phyloP scores from a whole-genome alignment of 2,888 invertebrate species.

The Creontiades dilutus region DNA sequence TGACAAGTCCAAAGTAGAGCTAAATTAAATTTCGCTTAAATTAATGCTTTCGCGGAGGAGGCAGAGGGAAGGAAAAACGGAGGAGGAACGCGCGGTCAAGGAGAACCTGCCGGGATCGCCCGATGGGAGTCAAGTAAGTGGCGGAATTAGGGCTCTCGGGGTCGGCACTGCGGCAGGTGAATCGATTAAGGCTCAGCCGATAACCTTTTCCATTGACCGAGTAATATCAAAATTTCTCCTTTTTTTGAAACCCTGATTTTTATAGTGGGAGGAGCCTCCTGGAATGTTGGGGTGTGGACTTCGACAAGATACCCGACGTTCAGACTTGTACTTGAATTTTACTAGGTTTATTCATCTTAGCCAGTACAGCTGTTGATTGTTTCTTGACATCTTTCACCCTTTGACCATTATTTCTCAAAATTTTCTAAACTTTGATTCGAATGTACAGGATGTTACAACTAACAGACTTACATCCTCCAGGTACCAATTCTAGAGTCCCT shows the following conservation, averaged over 20 bases:
- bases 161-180: constrained; percentile 46
- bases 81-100: constrained; percentile 66
- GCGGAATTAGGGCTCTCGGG: constrained; percentile 35
- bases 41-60: constrained; percentile 47
- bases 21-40: constrained; percentile 68
- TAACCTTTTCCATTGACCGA: constrained; percentile 53
- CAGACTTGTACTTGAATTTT: no score
- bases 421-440: no score
- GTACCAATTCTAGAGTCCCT: no score
- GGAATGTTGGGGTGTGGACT: constrained; percentile 31
- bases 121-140: constrained; percentile 46
- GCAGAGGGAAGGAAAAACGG: constrained; percentile 50
- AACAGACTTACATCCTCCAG: no score
- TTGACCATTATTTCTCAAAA: no score
- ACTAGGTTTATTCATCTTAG: no score
- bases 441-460: no score
- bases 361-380: no score
- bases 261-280: not conserved
- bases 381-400: no score
- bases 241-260: not conserved
- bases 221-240: not conserved
- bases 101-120: constrained; percentile 51
- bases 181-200: constrained; percentile 55
- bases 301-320: not conserved
- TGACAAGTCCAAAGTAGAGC: constrained; percentile 63